Evolutionary conservation across 2,797 vertebrate species (phyloP).

Genomic region (Naso thynnoides): DNA sequence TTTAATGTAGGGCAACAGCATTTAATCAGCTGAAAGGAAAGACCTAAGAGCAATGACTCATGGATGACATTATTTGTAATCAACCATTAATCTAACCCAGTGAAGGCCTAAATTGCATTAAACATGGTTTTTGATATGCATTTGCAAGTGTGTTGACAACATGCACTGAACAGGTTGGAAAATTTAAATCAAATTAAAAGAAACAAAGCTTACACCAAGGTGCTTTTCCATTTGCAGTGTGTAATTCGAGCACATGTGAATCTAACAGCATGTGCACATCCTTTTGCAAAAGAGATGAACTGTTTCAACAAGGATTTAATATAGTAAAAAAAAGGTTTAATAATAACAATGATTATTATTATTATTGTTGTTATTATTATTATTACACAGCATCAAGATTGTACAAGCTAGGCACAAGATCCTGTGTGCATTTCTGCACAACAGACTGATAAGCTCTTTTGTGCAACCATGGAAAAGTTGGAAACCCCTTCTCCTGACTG

Average conservation of each 20-base stretch:
- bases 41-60: slow-evolving; percentile 9
- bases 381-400: neutral
- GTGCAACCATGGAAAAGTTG: neutral
- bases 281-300: no score
- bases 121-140: slow-evolving; percentile 4
- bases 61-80: slow-evolving; percentile 5
- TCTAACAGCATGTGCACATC: slow-evolving; percentile 4
- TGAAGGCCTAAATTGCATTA: neutral
- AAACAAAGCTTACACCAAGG: neutral
- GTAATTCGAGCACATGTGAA: neutral
- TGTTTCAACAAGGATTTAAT: no score
- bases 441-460: neutral
- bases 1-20: slow-evolving; percentile 5
- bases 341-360: no score
- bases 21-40: slow-evolving; percentile 28
- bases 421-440: neutral
- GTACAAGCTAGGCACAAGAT: neutral
- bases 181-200: slow-evolving; percentile 25
- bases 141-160: slow-evolving; percentile 10
- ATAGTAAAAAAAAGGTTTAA: no score
- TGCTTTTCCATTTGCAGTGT: slow-evolving; percentile 15
- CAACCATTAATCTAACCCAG: slow-evolving; percentile 1
- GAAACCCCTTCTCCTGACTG: neutral
- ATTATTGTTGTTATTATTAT: no score
- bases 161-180: neutral